Evolutionary conservation across 2,888 invertebrate genomes (phyloP), one percentile per base, ranked within the genome.

Genomic region (Drosophila pegasa): DNA sequence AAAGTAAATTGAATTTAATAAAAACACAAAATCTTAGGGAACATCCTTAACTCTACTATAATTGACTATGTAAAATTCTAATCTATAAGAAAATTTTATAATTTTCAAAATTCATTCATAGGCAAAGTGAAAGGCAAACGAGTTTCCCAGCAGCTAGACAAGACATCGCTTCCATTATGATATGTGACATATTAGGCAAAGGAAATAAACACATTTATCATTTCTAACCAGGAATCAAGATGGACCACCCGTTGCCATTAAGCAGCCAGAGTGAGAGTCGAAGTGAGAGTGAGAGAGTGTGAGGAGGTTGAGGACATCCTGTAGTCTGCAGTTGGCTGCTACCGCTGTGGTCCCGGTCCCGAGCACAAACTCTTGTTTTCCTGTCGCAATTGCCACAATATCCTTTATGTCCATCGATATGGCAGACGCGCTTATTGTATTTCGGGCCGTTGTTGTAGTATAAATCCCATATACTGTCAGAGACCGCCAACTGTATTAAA

Each of bases 121-220:
- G 29, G 51, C 12, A 16, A 20, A 35, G 22, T 56, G 9, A 31
- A 31, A 20, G 3, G 9, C 10, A 62, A 48, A 43, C 43, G 38
- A 51, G 25, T 47, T 56, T 40, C 35, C 20, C 31, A 47, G 35
- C 37, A 54, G 20, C 25, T 33, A 43, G 35, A 9, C 31, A 10
- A 14, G 20, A n/a, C 29, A 33, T 37, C 45, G 25, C 45, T 40
- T 25, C n/a, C 47, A 57, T 61, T 45, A 54, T 72, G 67, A 74
- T 67, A 55, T 71, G 74, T 57, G 65, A 47, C 71, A 71, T 71
- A 75, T 75, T 71, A 70, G 65, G 55, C 33, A 73, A 82, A 79
- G 79, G 82, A 88, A 88, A 80, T 78, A 87, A 88, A 89, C 80
- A 90, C 89, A 90, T 90, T 90, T 89, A 83, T 90, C 90, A 90